A percentile compares a stretch with the other conserved stretches of the same genome.
These are phyloP conservation scores for Heptranchias perlo DNA, from an alignment of 2,113 vertebrate genomes.

Conservation along the genomic window DNA sequence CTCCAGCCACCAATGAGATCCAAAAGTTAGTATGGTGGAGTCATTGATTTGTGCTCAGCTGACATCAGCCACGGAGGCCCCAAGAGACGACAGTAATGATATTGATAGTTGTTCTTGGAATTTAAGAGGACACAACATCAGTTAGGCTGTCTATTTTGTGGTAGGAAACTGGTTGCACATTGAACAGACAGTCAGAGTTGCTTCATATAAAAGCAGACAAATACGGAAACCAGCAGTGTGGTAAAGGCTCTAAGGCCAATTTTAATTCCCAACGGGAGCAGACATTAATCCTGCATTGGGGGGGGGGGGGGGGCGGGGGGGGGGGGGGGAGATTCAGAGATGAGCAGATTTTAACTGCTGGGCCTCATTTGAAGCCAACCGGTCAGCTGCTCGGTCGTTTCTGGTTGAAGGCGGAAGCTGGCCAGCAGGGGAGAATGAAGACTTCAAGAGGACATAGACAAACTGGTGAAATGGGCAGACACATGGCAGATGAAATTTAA, in stretches of 20 bases:
- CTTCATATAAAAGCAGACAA: background rate
- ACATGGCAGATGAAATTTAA: too few species aligned
- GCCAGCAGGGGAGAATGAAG: background rate
- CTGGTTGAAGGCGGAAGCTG: background rate
- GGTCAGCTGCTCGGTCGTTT: too few species aligned
- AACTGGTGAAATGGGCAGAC: too few species aligned
- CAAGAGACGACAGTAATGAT: background rate
- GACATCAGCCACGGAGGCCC: too few species aligned
- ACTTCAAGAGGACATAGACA: too few species aligned
- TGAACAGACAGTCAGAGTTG: background rate
- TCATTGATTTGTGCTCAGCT: background rate
- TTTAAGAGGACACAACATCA: background rate
- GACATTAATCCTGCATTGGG: background rate
- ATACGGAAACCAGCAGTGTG: background rate
- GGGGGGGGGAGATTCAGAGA: too few species aligned
- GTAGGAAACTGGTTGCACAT: background rate
- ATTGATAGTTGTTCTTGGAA: background rate
- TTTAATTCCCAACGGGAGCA: background rate
- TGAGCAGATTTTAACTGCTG: background rate
- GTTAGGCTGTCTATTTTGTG: background rate
- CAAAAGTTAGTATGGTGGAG: background rate
- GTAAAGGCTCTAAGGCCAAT: background rate
- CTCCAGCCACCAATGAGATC: background rate
- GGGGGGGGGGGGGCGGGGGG: too few species aligned
- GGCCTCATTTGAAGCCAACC: background rate